Percentiles rank a stretch among this genome's conserved stretches.
phyloP scores from a whole-genome alignment of 2,888 invertebrate genomes.

The Aelia acuminata region DNA sequence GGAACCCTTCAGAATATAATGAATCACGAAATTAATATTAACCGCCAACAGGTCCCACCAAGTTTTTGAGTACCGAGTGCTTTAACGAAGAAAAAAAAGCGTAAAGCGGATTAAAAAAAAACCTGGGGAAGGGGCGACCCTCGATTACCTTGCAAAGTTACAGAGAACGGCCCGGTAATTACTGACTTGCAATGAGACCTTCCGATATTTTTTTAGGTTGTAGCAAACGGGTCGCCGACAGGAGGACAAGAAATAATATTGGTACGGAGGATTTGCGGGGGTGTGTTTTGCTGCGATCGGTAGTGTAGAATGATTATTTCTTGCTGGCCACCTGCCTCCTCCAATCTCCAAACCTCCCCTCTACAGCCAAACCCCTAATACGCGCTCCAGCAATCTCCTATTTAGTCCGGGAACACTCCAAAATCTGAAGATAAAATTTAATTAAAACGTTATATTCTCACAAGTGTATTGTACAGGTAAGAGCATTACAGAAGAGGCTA shows the following conservation, averaged over 20 bases:
- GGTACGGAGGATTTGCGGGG: neutral
- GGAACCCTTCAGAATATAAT: neutral
- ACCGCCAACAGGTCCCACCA: neutral
- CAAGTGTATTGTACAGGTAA: neutral
- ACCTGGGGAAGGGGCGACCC: too few relatives aligned
- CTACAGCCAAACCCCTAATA: neutral
- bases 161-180: neutral
- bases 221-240: neutral
- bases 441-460: constrained; percentile 35
- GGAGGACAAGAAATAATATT: constrained; percentile 8
- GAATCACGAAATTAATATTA: neutral
- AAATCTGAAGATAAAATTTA: neutral
- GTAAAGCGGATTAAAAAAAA: neutral
- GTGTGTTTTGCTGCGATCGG: neutral
- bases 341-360: neutral
- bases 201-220: neutral
- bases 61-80: neutral
- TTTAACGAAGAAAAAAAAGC: neutral
- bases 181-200: neutral
- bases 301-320: neutral
- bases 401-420: too few relatives aligned
- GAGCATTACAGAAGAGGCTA: neutral
- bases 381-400: neutral
- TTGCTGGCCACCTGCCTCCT: neutral
- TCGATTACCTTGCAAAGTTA: neutral